Conservation (phyloP, 2,113 vertebrate genomes). For the Bettongia penicillata region DNA sequence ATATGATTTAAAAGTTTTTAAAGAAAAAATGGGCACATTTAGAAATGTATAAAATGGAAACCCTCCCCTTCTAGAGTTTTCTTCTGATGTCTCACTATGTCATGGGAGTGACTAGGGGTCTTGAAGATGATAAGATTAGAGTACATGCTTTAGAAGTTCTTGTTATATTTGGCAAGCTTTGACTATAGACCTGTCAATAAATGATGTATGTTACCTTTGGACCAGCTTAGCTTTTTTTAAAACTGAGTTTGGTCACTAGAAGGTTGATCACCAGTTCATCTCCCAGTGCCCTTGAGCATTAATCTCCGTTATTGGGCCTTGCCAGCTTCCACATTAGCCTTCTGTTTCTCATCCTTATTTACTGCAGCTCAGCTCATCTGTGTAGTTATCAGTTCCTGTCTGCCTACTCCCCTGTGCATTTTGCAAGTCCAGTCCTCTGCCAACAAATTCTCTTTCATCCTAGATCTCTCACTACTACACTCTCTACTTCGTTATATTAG, state of each 20-base stretch:
- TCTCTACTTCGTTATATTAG: too few relatives aligned
- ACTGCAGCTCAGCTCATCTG: too few relatives aligned
- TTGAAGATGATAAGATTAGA: not conserved
- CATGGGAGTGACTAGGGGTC: not conserved
- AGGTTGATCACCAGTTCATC: not conserved
- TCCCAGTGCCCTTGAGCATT: not conserved
- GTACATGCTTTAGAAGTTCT: not conserved
- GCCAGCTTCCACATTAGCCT: too few relatives aligned
- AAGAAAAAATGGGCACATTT: not conserved
- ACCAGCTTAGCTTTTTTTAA: not conserved
- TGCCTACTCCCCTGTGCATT: too few relatives aligned
- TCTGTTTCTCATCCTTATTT: too few relatives aligned
- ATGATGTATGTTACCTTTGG: not conserved
- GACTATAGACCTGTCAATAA: not conserved
- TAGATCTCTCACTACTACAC: too few relatives aligned
- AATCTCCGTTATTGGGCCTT: too few relatives aligned
- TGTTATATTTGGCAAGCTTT: not conserved
- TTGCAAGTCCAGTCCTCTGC: too few relatives aligned
- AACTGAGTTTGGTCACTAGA: not conserved
- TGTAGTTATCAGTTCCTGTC: too few relatives aligned
- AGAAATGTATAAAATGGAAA: not conserved
- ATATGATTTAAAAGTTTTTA: not conserved
- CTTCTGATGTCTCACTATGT: not conserved
- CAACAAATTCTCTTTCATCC: too few relatives aligned
- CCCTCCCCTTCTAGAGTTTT: not conserved